A percentile compares a stretch with the other conserved stretches of the same genome.
These are phyloP conservation scores for Zosterops borbonicus DNA, from an alignment of 2,113 vertebrate genomes.

Conservation along the genomic window DNA sequence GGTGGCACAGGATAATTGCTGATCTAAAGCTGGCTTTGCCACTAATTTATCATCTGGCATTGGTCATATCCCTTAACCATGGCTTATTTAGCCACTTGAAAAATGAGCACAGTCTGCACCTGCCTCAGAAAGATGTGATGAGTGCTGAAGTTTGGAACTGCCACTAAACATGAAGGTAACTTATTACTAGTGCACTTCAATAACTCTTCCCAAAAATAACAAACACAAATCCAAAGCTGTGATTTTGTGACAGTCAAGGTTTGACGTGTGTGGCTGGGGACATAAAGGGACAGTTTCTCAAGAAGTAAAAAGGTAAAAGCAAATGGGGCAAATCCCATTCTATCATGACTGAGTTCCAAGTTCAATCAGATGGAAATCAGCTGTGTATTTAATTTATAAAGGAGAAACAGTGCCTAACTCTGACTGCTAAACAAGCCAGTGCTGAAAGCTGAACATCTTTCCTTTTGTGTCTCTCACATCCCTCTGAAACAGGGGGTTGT, in stretches of 20 bases:
- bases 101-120: background rate
- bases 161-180: background rate
- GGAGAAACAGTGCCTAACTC: background rate
- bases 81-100: background rate
- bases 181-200: background rate
- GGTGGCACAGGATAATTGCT: background rate
- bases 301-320: background rate
- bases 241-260: background rate
- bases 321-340: background rate
- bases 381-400: background rate
- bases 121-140: background rate
- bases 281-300: background rate
- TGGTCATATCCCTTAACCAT: background rate
- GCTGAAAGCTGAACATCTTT: background rate
- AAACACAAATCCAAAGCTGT: background rate
- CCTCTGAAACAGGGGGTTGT: background rate
- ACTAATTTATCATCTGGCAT: background rate
- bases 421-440: background rate
- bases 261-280: background rate
- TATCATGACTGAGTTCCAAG: background rate
- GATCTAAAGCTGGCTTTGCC: background rate
- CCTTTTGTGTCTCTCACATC: background rate
- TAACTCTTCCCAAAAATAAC: background rate
- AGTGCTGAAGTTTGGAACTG: background rate
- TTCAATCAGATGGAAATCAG: background rate